Percentiles rank a stretch among this genome's conserved stretches.
phyloP scores from a whole-genome alignment of 2,888 invertebrate genomes.

The Luffia ferchaultella region DNA sequence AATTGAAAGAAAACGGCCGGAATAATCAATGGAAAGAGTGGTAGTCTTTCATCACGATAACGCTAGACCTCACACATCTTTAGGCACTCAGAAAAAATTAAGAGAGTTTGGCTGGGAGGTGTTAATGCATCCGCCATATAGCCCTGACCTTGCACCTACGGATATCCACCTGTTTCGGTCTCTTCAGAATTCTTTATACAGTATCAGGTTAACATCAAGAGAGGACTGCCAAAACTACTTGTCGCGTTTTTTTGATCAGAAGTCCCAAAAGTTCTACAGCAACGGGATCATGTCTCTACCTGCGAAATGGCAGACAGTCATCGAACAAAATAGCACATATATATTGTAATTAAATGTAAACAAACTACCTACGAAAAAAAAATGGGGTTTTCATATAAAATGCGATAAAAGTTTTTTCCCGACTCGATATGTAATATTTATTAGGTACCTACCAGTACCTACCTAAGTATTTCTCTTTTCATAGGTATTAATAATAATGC shows the following conservation, averaged over 20 bases:
- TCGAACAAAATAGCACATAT: background rate
- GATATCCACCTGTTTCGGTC: slow-evolving; percentile 11
- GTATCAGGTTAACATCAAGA: background rate
- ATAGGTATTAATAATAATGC: too few species aligned
- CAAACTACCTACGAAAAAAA: background rate
- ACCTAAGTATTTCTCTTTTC: too few species aligned
- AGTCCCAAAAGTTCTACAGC: slow-evolving; percentile 12
- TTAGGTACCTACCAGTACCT: too few species aligned
- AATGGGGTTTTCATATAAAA: background rate
- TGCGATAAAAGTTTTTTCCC: background rate
- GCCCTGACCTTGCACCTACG: slow-evolving; percentile 12
- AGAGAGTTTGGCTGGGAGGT: slow-evolving; percentile 12
- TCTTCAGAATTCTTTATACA: background rate
- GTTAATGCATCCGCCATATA: slow-evolving; percentile 11
- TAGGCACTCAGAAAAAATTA: slow-evolving; percentile 14
- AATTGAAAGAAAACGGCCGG: slow-evolving; percentile 6
- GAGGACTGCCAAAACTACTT: slow-evolving; percentile 5
- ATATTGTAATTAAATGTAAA: background rate
- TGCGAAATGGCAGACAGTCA: background rate
- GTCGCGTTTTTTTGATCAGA: slow-evolving; percentile 8
- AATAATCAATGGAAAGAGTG: slow-evolving; percentile 9
- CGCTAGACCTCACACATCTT: slow-evolving; percentile 7
- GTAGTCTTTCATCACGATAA: slow-evolving; percentile 1
- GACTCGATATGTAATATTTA: too few species aligned
- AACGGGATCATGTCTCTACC: background rate